Evolutionary conservation across 2,113 vertebrate species (phyloP).

Genomic region (Trogon surrucura): DNA sequence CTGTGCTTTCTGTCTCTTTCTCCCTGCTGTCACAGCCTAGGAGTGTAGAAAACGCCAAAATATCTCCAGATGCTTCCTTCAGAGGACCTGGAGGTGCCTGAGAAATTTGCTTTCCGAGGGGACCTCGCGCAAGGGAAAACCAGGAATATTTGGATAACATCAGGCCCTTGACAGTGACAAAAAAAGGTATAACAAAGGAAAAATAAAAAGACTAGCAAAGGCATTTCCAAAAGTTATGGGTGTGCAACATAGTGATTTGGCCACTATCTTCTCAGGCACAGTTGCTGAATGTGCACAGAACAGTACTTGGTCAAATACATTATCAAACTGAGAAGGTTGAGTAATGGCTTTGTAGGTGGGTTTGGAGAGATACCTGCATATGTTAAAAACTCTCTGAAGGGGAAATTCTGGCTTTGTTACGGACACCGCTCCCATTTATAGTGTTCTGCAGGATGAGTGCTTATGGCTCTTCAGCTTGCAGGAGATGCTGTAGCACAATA

Average conservation of each 20-base stretch:
- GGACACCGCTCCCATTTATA: not conserved
- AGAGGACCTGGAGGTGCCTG: not conserved
- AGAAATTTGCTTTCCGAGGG: not conserved
- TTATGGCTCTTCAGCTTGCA: not conserved
- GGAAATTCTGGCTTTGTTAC: not conserved
- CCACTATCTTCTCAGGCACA: not conserved
- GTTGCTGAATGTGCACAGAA: not conserved
- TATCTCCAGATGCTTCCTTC: not conserved
- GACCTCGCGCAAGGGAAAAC: accelerated
- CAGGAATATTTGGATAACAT: not conserved
- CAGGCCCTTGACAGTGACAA: not conserved
- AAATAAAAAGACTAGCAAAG: not conserved
- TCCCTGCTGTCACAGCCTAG: too few relatives aligned
- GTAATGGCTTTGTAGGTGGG: not conserved
- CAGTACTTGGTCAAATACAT: not conserved
- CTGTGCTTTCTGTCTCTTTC: not conserved
- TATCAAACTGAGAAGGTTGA: not conserved
- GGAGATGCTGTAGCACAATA: not conserved
- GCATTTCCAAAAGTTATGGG: not conserved
- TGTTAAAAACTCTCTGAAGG: not conserved
- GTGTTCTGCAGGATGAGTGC: not conserved
- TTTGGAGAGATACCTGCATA: not conserved
- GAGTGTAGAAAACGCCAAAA: not conserved
- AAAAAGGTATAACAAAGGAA: not conserved
- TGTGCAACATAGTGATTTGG: not conserved